Percentiles rank a stretch among this genome's conserved stretches.
Evolutionary conservation across 2,797 vertebrate species (phyloP).

Genomic region (Nannoperca obscura): DNA sequence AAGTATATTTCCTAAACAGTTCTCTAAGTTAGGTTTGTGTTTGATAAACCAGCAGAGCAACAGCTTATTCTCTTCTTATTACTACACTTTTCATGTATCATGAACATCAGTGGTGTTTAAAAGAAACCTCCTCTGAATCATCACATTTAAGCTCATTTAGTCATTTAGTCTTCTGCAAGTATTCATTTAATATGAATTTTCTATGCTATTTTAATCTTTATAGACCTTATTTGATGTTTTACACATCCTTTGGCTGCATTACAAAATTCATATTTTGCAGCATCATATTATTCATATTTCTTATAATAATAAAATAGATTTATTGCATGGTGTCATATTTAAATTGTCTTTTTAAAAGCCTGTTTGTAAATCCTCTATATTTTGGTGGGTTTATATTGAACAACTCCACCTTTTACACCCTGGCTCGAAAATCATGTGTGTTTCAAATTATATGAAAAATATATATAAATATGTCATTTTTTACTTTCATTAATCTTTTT

Average conservation of each 20-base stretch:
- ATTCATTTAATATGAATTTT: background rate
- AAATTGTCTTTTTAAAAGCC: background rate
- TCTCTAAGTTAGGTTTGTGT: background rate
- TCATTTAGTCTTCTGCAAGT: background rate
- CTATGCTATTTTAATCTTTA: background rate
- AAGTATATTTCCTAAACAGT: background rate
- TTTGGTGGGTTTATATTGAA: background rate
- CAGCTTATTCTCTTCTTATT: background rate
- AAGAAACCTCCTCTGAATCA: background rate
- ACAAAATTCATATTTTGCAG: background rate
- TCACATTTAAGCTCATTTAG: background rate
- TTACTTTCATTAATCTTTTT: background rate
- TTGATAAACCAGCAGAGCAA: conserved; percentile 2
- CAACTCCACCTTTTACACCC: background rate
- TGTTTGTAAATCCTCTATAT: too few species aligned
- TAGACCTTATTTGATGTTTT: background rate
- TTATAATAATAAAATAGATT: background rate
- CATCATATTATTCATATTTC: background rate
- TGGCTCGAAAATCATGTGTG: background rate
- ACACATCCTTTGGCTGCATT: background rate
- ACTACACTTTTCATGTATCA: background rate
- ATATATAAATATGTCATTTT: too few species aligned
- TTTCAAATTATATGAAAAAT: background rate
- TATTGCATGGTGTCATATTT: background rate
- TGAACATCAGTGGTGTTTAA: background rate